Base-by-base conservation (phyloP, 2,113 vertebrate species). In the Gallinago media region DNA sequence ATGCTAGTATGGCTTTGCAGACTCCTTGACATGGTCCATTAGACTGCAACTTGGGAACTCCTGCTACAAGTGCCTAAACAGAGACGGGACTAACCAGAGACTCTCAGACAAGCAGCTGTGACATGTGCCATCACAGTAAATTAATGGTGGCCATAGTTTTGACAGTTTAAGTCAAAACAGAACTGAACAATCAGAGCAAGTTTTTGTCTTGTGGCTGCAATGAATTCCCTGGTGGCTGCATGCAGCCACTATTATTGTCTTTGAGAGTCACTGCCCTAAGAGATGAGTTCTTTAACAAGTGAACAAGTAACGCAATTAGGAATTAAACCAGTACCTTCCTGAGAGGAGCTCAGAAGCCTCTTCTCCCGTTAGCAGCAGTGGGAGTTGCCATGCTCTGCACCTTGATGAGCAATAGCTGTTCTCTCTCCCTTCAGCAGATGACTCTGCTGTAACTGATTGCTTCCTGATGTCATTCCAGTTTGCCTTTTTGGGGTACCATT, bases 261-360 rank as follows among this genome's bases (percentile, higher is more conserved):
- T 54, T 71, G 58, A 86, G 88, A 95, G 59, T 54, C 94, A 38
- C 79, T 84, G 65, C 65, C 76, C 68, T 84, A 61, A 88, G 73
- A 95, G 65, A 84, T 65, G 68, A 84, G 54, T 38, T 88, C 56
- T 91, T 79, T 81, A 93, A 89, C 54, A 95, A 95, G 92, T 86
- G 86, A 95, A 91, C 66, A 85, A 94, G 75, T 87, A 85, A 77
- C 55, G 73, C 88, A 83, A 73, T 76, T 74, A 86, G 83, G 96
- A 96, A 94, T 87, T 67, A 93, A 95, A 96, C 27, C 72, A 54
- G 70, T 71, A 65, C 68, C 61, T 91, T 91, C 75, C 94, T 85
- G 76, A 86, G 88, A 72, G 59, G 34, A 79, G 50, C 62, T 88
- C 70, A 38, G 58, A 29, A 88, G 76, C 65, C 74, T 90, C 67